Base-by-base conservation (phyloP, 2,888 invertebrate genomes). In the Cabera pusaria region DNA sequence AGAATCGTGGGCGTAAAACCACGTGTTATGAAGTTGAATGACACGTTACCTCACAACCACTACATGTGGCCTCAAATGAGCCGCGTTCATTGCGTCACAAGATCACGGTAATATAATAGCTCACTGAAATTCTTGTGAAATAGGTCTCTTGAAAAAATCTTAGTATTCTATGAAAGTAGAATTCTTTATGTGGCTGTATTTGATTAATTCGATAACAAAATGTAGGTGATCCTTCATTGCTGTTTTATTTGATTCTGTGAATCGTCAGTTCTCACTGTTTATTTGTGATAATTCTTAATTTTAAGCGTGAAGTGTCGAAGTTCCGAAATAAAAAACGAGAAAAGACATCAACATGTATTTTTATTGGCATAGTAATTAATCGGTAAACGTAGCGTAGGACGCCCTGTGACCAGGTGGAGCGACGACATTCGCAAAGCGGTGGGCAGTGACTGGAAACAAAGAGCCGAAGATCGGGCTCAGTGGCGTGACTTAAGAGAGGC, bases 191-290 rank as follows among this genome's bases (percentile, higher is more conserved):
- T 2, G 6, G 9, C 6, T 22, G 5, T 3, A 23, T 23, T 11
- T 11, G 11, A 11, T 6, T 5, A 6, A 10, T 23, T 23, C n/a
- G n/a, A 11, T 1, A 9, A 26, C 10, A 6, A 2, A 12, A 23
- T 31, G 25, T 32, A 32, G 24, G 17, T 68, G 64, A 73, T 73
- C 58, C 66, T 72, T 58, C 67, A 64, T 77, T 74, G 70, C 65
- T 57, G 64, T 64, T 44, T 72, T 52, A 67, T 72, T 78, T 73
- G 85, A 87, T 87, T 86, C 85, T 85, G 78, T 87, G 87, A 86
- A 86, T 87, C 86, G 69, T 78, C 61, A 56, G 78, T 83, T 85
- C 80, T 84, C 77, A 78, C 80, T 82, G 74, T 84, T 80, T 76
- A 76, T 80, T 84, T 85, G 86, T 87, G 87, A 86, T 86, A 84